These are phyloP conservation scores for Palythoa heliodiscus DNA, from an alignment of 92 coral and sea anemone genomes.

Conservation along the genomic window DNA sequence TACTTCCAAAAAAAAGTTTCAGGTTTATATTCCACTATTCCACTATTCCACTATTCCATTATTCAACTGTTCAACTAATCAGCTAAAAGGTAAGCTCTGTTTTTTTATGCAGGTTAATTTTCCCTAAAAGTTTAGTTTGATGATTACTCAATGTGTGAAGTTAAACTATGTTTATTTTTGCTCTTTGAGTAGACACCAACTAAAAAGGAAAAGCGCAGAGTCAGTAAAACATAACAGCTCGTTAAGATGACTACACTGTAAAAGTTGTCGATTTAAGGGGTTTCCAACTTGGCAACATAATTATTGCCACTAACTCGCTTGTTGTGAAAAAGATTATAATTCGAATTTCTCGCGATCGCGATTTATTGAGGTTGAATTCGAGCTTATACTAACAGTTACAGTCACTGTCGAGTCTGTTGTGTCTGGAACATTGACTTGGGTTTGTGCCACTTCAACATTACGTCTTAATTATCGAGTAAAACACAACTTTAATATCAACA, in stretches of 20 bases:
- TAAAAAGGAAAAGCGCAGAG: background rate
- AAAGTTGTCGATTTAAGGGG: constrained; percentile 4
- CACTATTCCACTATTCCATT: background rate
- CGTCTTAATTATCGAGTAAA: constrained; percentile 27
- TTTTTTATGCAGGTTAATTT: background rate
- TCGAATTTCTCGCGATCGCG: constrained; percentile 7
- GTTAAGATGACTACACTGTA: background rate
- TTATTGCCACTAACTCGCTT: background rate
- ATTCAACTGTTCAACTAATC: background rate
- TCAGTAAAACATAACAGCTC: background rate
- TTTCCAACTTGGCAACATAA: constrained; percentile 2
- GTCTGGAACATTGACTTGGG: background rate
- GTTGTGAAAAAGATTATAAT: background rate
- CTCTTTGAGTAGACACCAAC: background rate
- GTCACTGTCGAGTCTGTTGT: constrained; percentile 7
- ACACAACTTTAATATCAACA: background rate
- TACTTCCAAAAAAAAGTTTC: background rate
- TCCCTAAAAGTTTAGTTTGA: background rate
- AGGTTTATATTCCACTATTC: background rate
- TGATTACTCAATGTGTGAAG: no score
- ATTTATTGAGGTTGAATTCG: background rate
- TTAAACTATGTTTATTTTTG: background rate
- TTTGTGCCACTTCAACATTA: constrained; percentile 7
- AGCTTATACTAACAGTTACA: constrained; percentile 17
- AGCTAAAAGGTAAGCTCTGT: constrained; percentile 6